Conservation (phyloP, 2,888 invertebrate species). For the Drosophila nigritarsus region DNA sequence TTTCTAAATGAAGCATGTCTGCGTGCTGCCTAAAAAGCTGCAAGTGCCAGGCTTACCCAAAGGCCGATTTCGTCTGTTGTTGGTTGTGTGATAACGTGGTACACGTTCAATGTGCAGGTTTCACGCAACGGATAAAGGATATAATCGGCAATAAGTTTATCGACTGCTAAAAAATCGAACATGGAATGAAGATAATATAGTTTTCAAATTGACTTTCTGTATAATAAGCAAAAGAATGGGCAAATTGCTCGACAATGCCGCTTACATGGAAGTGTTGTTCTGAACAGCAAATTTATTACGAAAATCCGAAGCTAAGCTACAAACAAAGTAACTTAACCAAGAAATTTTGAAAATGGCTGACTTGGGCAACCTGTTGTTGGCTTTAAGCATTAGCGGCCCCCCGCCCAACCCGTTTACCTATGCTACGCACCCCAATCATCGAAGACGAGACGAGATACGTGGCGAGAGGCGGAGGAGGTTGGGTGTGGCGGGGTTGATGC, state of each 20-base stretch:
- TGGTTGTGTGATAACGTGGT: too few relatives aligned
- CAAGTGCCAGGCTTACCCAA: too few relatives aligned
- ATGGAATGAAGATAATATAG: neutral
- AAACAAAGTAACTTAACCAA: conserved; percentile 86
- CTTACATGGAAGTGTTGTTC: conserved; percentile 89
- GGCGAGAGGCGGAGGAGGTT: too few relatives aligned
- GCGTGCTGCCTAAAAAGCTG: too few relatives aligned
- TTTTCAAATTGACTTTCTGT: neutral
- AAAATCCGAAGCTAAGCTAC: conserved; percentile 89
- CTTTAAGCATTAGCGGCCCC: conserved; percentile 79
- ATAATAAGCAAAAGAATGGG: conserved; percentile 83
- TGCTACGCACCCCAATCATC: too few relatives aligned
- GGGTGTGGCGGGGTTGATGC: too few relatives aligned
- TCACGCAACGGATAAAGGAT: too few relatives aligned
- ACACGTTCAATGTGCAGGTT: too few relatives aligned
- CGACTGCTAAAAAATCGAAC: neutral
- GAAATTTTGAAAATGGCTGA: conserved; percentile 86
- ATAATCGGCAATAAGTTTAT: neutral
- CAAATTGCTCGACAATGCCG: conserved; percentile 87
- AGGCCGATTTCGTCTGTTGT: too few relatives aligned
- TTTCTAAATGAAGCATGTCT: too few relatives aligned
- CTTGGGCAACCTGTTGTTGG: conserved; percentile 84
- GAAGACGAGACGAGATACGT: too few relatives aligned
- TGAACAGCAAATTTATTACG: conserved; percentile 86
- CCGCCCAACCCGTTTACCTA: too few relatives aligned